Conservation (phyloP, 2,113 vertebrate genomes). For the Labeo catla region DNA sequence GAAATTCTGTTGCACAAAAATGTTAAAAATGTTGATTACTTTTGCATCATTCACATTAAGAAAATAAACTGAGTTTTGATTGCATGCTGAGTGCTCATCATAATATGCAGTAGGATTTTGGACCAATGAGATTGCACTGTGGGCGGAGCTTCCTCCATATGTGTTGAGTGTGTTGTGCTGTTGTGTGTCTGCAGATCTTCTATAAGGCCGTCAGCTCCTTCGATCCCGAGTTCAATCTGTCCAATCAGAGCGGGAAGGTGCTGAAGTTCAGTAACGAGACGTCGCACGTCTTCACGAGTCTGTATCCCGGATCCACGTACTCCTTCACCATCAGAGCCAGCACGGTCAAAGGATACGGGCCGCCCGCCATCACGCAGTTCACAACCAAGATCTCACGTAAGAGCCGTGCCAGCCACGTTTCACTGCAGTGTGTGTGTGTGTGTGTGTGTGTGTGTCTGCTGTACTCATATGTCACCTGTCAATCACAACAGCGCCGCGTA, state of each 20-base stretch:
- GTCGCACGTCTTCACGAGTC: constrained; percentile 85
- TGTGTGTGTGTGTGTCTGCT: neutral
- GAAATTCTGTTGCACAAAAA: neutral
- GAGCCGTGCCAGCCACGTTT: neutral
- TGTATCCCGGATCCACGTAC: constrained; percentile 95
- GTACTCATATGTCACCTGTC: neutral
- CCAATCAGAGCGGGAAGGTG: constrained; percentile 94
- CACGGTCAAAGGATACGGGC: constrained; percentile 94
- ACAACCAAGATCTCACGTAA: constrained; percentile 98
- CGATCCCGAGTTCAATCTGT: constrained; percentile 94
- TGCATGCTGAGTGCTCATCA: neutral
- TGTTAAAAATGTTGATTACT: neutral
- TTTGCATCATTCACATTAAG: neutral
- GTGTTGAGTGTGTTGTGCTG: neutral
- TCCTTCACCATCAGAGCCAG: constrained; percentile 95
- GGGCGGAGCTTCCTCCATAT: neutral
- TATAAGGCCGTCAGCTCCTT: constrained; percentile 98
- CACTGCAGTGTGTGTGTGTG: neutral
- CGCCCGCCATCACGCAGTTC: constrained; percentile 88
- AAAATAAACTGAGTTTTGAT: neutral
- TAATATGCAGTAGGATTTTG: neutral
- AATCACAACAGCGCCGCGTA: constrained; percentile 85
- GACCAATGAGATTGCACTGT: neutral
- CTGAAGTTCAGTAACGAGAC: constrained; percentile 95
- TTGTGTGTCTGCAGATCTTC: constrained; percentile 79